Conservation (phyloP, 2,797 vertebrate species). For the Microctenopoma lineatum region DNA sequence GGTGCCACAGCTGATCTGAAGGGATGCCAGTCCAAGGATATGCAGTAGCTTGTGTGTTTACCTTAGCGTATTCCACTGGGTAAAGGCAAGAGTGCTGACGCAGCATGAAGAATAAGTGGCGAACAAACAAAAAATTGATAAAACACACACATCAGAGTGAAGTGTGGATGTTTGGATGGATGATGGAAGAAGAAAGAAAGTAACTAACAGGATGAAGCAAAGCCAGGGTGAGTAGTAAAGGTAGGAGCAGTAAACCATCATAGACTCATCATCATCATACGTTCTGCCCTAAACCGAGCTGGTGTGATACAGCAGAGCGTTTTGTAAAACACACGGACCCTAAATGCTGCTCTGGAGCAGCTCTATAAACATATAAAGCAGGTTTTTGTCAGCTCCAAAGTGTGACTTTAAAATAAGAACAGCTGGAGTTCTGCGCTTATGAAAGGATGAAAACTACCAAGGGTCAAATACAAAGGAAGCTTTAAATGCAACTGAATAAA, state of each 20-base stretch:
- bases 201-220: slow-evolving; percentile 18
- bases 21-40: slow-evolving; percentile 37
- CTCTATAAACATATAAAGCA: no score
- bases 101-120: slow-evolving; percentile 80
- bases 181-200: slow-evolving; percentile 9
- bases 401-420: background rate
- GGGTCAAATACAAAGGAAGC: background rate
- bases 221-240: slow-evolving; percentile 11
- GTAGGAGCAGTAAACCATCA: slow-evolving; percentile 10
- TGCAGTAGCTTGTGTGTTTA: slow-evolving; percentile 65
- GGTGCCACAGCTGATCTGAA: slow-evolving; percentile 29
- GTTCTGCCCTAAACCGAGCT: no score
- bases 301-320: background rate
- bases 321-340: no score
- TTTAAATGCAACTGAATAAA: background rate
- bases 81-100: slow-evolving; percentile 82
- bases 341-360: no score
- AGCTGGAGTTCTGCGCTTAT: background rate
- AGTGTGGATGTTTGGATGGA: slow-evolving; percentile 31
- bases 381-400: background rate
- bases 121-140: slow-evolving; percentile 78
- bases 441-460: background rate
- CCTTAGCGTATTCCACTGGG: slow-evolving; percentile 83
- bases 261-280: no score
- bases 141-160: slow-evolving; percentile 73